Evolutionary conservation across 2,888 invertebrate genomes (phyloP), one percentile per base, ranked within the genome.

Genomic region (Sesia apiformis): DNA sequence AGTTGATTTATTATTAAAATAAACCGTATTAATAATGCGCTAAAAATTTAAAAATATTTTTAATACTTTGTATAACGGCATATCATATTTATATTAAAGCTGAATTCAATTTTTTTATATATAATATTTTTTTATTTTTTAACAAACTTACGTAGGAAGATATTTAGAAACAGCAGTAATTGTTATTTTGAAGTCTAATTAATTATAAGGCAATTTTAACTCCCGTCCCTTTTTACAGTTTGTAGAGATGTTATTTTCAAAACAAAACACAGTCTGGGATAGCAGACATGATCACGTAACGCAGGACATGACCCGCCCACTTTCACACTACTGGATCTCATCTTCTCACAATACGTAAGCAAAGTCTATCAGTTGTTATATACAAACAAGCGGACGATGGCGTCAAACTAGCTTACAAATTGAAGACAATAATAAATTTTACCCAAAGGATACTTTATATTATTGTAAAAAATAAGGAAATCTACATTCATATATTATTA

Each of bases 291-390:
- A 96, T 66, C 78, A 84, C 23, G 92, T 97, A 0, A 94, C 92
- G 59, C 96, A 98, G 76, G 97, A 98, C 70, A 98, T 98, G 98
- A 94, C 93, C 3, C 92, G 91, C 62, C 97, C 98, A 0, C 81
- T 98, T 56, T 92, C 96, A 0, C 94, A 97, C 83, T 98, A 98
- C 82, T 98, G 98, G 97, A 97, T 98, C 57, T 94, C 98, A 3
- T 98, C 98, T 0, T 98, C 98, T 0, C 98, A 98, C 74, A 98
- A 98, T 73, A 98, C 98, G 93, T 98, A 90, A 90, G 92, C 87
- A 41, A n/a, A n/a, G 23, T 23, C 23, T 23, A 23, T 23, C 23
- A 23, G 2, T 23, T 23, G 23, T 2, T 23, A 23, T 23, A 23
- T 23, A 23, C 23, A 23, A 23, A 23, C 23, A 23, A 23, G 23